These are phyloP conservation scores for Alethe castanea DNA, from an alignment of 2,113 vertebrate species.

Conservation along the genomic window DNA sequence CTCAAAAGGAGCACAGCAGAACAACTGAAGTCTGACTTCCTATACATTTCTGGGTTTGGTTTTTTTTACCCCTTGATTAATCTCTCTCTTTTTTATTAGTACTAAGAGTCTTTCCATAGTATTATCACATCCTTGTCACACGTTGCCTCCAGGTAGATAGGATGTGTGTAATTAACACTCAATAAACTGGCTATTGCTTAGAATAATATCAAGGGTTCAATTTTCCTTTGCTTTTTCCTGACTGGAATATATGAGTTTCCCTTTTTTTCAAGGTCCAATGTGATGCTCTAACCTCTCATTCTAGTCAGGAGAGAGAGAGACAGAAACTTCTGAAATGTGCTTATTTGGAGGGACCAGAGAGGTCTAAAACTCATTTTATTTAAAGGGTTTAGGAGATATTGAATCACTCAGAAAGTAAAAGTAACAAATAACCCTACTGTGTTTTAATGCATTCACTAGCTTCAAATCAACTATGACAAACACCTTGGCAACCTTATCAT, in stretches of 20 bases:
- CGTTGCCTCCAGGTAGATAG: background rate
- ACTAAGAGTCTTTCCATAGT: background rate
- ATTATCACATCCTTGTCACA: background rate
- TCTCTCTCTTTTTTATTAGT: background rate
- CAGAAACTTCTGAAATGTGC: background rate
- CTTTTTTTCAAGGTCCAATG: background rate
- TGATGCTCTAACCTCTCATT: background rate
- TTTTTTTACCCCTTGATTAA: background rate
- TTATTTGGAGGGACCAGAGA: background rate
- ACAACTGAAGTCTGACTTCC: background rate
- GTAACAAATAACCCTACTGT: background rate
- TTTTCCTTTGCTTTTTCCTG: background rate
- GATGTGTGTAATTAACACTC: background rate
- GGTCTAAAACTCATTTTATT: background rate
- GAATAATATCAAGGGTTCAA: background rate
- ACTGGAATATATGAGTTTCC: background rate
- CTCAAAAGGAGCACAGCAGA: background rate
- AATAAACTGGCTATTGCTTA: background rate
- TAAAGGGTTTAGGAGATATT: background rate
- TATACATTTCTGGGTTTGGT: fast-evolving
- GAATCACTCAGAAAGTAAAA: background rate
- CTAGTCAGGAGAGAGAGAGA: background rate
- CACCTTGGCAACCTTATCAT: constrained; percentile 96
- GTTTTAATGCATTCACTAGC: constrained; percentile 74
- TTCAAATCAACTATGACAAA: constrained; percentile 97